These are phyloP conservation scores for Craniophora ligustri DNA, from an alignment of 2,888 invertebrate species.

Conservation along the genomic window DNA sequence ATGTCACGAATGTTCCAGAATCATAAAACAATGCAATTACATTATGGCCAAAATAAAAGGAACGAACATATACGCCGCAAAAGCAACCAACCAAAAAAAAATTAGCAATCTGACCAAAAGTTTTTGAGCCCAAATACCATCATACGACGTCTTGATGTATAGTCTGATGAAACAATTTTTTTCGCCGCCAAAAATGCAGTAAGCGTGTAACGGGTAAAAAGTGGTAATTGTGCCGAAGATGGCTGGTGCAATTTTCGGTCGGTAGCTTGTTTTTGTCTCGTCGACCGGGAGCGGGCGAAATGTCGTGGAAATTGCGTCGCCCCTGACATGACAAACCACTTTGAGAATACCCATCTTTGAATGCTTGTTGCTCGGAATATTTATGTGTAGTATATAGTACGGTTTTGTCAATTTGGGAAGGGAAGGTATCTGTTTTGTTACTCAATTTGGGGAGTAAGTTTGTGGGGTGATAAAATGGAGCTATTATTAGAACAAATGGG, in stretches of 20 bases:
- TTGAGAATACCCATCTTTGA: conserved; percentile 52
- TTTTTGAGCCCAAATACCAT: conserved; percentile 50
- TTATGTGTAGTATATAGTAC: conserved; percentile 27
- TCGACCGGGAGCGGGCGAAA: conserved; percentile 57
- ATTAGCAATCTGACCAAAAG: conserved; percentile 31
- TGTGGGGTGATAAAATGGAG: no score
- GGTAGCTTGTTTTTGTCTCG: conserved; percentile 71
- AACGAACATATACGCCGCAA: conserved; percentile 22
- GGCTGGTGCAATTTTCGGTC: conserved; percentile 76
- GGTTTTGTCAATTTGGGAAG: neutral
- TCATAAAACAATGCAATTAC: conserved; percentile 32
- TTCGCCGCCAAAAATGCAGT: conserved; percentile 65
- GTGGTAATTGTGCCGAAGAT: conserved; percentile 75
- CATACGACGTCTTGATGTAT: conserved; percentile 53
- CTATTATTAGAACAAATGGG: no score
- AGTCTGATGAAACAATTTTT: conserved; percentile 58
- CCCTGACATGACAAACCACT: conserved; percentile 58
- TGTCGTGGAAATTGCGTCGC: conserved; percentile 66
- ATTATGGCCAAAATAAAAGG: conserved; percentile 23
- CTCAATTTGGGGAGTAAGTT: neutral
- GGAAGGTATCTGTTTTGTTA: neutral
- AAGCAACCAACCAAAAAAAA: conserved; percentile 26
- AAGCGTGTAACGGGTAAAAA: conserved; percentile 74
- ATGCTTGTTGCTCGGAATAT: conserved; percentile 48
- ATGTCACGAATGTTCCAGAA: conserved; percentile 40